Evolutionary conservation across 2,113 vertebrate genomes (phyloP), one percentile per base, ranked within the genome.

Genomic region (Coryphaenoides rupestris): DNA sequence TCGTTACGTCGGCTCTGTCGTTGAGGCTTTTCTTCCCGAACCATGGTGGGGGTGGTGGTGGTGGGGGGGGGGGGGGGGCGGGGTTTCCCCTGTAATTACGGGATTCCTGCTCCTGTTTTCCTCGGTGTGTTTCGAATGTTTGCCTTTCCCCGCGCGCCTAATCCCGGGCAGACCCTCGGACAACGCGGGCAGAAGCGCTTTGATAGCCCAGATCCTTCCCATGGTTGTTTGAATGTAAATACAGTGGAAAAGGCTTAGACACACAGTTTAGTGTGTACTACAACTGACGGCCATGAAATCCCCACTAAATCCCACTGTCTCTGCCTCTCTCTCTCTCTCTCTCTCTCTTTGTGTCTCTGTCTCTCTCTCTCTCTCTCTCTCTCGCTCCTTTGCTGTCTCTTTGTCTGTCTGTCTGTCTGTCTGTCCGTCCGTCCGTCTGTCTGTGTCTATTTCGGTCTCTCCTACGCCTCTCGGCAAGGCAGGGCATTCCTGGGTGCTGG

Each of bases 401-500:
- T 3, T 26, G 17, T 23, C 17, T 49, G 19, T 24, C 33, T 16
- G 19, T 49, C 22, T 40, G 3, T 23, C 4, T 23, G 19, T 55
- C 21, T 63, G 21, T 40, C 33, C 40, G 16, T 55, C 21, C 59
- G 21, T 40, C 33, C 40, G 16, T 60, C 49, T 63, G 17, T 28
- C 33, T 65, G 14, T 47, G 5, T 52, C 26, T 50, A 40, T 40
- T 40, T 40, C 9, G 33, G 33, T 40, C 49, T 65, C 10, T 22
- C 46, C 40, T 21, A 53, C 23, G 52, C 55, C 66, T 70, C 68
- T 79, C 58, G 66, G 61, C 67, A 70, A 55, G 15, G 28, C 67
- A 70, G 57, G 15, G 28, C 75, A 73, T 79, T 82, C 85, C 79
- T 86, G 71, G 76, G 54, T 83, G 71, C n/a, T n/a, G n/a, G 80